These are phyloP conservation scores for Xiphias gladius DNA, from an alignment of 2,113 vertebrate species.

Conservation along the genomic window DNA sequence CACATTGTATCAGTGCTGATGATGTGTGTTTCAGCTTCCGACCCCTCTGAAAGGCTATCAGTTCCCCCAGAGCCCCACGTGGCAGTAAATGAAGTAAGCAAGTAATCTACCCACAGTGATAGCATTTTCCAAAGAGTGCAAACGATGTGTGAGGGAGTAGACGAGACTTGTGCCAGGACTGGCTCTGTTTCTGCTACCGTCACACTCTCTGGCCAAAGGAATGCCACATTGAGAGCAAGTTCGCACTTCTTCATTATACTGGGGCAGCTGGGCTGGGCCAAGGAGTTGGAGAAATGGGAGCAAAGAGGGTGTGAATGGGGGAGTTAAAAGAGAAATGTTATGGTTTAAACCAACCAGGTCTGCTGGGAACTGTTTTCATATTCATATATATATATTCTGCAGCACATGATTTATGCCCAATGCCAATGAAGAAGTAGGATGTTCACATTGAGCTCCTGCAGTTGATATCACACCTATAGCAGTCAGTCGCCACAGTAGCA, in stretches of 20 bases:
- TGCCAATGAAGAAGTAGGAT: conserved; percentile 22
- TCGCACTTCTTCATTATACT: conserved; percentile 78
- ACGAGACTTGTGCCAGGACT: conserved; percentile 63
- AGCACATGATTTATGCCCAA: conserved; percentile 25
- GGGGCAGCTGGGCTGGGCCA: conserved; percentile 63
- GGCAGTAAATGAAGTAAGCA: conserved; percentile 80
- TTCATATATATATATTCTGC: conserved; percentile 56
- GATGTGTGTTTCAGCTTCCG: conserved; percentile 69
- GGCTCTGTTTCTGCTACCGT: conserved; percentile 75
- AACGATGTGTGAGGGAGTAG: conserved; percentile 78
- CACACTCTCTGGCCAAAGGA: conserved; percentile 77
- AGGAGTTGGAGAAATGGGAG: conserved; percentile 50
- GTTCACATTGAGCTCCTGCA: conserved; percentile 13
- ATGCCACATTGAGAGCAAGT: conserved; percentile 73
- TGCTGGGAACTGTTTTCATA: conserved; percentile 25
- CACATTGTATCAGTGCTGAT: conserved; percentile 71
- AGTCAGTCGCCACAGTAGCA: conserved; percentile 13
- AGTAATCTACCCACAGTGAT: conserved; percentile 74
- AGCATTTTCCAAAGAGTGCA: conserved; percentile 79
- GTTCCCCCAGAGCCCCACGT: conserved; percentile 64
- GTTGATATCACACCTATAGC: conserved; percentile 4
- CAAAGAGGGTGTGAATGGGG: conserved; percentile 37
- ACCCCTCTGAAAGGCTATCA: conserved; percentile 68
- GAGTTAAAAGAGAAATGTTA: conserved; percentile 45
- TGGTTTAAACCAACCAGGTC: conserved; percentile 47